Percentiles rank a stretch among this genome's conserved stretches.
Conservation (phyloP, 1,140 invertebrate genomes). For the Teleogryllus occipitalis region DNA sequence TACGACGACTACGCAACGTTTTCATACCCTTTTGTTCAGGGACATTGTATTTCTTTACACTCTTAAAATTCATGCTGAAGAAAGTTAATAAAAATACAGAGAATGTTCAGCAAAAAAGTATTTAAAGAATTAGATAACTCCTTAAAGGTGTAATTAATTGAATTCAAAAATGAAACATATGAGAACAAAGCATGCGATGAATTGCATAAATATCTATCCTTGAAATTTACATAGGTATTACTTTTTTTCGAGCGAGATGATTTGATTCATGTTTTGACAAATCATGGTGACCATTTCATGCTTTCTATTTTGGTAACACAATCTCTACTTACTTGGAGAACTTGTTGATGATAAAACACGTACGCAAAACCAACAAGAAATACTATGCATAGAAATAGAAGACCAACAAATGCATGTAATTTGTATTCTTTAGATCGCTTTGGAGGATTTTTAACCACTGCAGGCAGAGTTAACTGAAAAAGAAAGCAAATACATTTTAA, state of each 20-base stretch:
- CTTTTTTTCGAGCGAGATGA: background rate
- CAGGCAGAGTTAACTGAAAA: constrained; percentile 42
- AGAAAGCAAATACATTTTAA: background rate
- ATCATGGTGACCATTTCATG: background rate
- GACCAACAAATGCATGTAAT: constrained; percentile 65
- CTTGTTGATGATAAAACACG: constrained; percentile 70
- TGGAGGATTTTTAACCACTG: constrained; percentile 37
- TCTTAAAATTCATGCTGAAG: no score
- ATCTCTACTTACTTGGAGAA: constrained; percentile 41
- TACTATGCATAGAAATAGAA: constrained; percentile 69
- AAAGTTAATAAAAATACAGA: no score
- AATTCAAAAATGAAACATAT: background rate
- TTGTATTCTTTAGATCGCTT: constrained; percentile 54
- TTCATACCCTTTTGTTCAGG: no score
- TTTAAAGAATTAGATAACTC: background rate
- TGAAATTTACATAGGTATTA: background rate
- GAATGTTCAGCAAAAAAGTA: no score
- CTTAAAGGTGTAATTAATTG: background rate
- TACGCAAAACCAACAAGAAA: constrained; percentile 76
- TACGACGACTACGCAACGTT: no score
- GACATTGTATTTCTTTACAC: no score
- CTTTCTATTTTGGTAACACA: background rate
- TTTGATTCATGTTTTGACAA: background rate
- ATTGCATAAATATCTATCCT: background rate
- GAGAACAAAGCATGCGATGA: background rate